Conservation (phyloP, 2,113 vertebrate species). For the Alexandromys fortis region DNA sequence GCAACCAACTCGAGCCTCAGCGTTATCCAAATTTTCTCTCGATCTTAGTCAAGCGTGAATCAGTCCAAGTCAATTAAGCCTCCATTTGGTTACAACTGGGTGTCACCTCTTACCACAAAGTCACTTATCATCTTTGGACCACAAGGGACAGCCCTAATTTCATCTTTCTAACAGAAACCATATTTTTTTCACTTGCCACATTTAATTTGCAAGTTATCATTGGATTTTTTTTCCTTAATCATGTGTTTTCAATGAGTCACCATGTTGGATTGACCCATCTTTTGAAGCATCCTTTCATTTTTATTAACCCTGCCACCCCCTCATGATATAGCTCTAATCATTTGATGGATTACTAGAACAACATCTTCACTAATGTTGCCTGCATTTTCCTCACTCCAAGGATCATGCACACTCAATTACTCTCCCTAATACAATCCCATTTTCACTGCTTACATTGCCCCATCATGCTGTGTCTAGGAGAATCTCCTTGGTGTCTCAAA, state of each 20-base stretch:
- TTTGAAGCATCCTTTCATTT: background rate
- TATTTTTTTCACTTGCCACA: background rate
- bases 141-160: background rate
- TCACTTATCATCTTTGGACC: background rate
- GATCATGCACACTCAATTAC: background rate
- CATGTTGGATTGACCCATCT: constrained; percentile 10
- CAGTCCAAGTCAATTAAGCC: background rate
- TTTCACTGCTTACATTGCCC: constrained; percentile 23
- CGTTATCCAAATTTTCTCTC: background rate
- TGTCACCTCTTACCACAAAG: background rate
- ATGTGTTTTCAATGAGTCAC: constrained; percentile 5
- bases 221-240: background rate
- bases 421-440: constrained; percentile 45
- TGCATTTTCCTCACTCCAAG: background rate
- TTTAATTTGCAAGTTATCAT: constrained; percentile 37
- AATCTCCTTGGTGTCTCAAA: constrained; percentile 12
- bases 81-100: background rate
- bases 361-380: background rate
- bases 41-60: background rate
- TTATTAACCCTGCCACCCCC: constrained; percentile 56
- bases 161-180: background rate
- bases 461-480: background rate
- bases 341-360: background rate
- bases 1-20: background rate
- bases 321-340: background rate